These are phyloP conservation scores for Holacanthus passer DNA, from an alignment of 2,113 vertebrate species.

Conservation along the genomic window DNA sequence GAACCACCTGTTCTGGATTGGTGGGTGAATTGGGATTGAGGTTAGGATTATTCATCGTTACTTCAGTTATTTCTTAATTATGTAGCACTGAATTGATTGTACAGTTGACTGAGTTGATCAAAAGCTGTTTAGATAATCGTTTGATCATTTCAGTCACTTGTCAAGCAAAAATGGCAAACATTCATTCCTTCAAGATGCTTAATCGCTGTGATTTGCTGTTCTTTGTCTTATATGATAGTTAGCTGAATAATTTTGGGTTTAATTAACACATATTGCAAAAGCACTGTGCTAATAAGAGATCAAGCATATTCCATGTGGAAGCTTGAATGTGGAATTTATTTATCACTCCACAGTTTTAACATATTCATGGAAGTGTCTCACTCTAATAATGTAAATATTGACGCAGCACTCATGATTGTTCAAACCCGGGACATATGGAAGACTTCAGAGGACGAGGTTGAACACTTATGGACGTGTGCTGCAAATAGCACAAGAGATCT, in stretches of 20 bases:
- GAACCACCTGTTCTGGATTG: too few relatives aligned
- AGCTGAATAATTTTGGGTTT: neutral
- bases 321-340: conserved; percentile 58
- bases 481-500: conserved; percentile 40
- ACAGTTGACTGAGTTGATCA: neutral
- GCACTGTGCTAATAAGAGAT: conserved; percentile 8
- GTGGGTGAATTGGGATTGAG: neutral
- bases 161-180: too few relatives aligned
- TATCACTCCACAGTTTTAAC: conserved; percentile 41
- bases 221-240: neutral
- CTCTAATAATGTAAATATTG: conserved; percentile 60
- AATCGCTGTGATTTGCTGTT: neutral
- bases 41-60: neutral
- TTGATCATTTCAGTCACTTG: neutral
- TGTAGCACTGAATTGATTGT: neutral
- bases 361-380: conserved; percentile 62
- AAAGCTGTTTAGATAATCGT: neutral
- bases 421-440: conserved; percentile 57
- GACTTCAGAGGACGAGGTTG: conserved; percentile 50
- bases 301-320: conserved; percentile 48
- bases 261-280: neutral
- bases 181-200: neutral
- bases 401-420: conserved; percentile 61
- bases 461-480: conserved; percentile 57
- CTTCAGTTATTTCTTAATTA: neutral